Evolutionary conservation across 1,140 invertebrate species (phyloP), one percentile per base, ranked within the genome.

Genomic region (Trichoplusia ni): DNA sequence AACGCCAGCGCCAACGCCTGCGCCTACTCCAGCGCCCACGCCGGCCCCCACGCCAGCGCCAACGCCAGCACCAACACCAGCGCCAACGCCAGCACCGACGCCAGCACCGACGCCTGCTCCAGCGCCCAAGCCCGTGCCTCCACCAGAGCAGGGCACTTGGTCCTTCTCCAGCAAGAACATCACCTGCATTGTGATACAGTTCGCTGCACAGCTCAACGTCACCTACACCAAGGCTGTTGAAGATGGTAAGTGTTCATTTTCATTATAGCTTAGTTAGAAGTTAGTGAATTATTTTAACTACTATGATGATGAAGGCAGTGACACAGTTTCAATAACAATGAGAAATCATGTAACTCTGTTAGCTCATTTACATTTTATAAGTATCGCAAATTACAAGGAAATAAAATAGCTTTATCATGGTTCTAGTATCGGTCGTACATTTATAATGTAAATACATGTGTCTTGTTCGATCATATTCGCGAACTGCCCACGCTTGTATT

Each of bases 121-220:
- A 2, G 64, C 81, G 4, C 85, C 91, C 0, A 74, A 83, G 5
- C 87, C 91, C 0, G 73, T 85, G 23, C 90, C 91, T 14, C 65
- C 79, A 8, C 90, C 92, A n/a, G 73, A 81, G 4, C 82, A 83
- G 25, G 92, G 92, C 18, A 91, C 79, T 61, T 95, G 94, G 94
- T 42, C 64, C 0, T 89, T 76, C 64, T 83, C 80, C 0, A 84
- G 91, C 37, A 35, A 67, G 2, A 82, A 73, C 4, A 44, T 5
- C 40, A 91, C 91, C 4, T 94, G 94, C 72, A 91, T 95, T 33
- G 75, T 94, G 9, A 75, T 93, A 1, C 83, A 92, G 78, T 93
- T 95, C 92, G 93, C 93, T 2, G 90, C 91, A 7, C 92, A 93
- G 56, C 77, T 95, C 8, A 93, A 93, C 71, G 81, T 95, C 27